These are phyloP conservation scores for Melanocharis versteri DNA, from an alignment of 2,113 vertebrate species.

Conservation along the genomic window DNA sequence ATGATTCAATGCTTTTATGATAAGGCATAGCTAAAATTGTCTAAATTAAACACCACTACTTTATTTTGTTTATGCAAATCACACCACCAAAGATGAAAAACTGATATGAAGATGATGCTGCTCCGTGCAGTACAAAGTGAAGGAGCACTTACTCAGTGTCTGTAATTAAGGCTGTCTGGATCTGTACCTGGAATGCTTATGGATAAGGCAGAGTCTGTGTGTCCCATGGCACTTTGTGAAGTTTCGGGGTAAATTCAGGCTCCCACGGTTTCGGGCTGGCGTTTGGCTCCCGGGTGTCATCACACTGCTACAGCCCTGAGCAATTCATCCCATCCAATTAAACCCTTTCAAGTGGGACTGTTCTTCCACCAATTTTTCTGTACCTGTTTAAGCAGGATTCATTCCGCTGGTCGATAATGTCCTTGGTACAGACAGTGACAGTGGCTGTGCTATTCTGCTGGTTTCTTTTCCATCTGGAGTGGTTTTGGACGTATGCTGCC, in stretches of 20 bases:
- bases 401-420: background rate
- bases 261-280: accelerated
- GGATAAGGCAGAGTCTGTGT: background rate
- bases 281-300: background rate
- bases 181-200: background rate
- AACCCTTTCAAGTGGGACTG: background rate
- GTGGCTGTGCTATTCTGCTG: background rate
- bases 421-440: background rate
- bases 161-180: background rate
- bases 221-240: background rate
- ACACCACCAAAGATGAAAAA: background rate
- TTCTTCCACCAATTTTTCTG: background rate
- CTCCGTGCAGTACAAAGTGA: background rate
- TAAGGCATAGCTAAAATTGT: background rate
- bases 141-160: background rate
- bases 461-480: slow-evolving; percentile 10
- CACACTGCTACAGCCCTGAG: background rate
- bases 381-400: background rate
- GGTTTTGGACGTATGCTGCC: background rate
- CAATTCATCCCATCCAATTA: background rate
- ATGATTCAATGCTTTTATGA: background rate
- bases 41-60: background rate
- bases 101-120: background rate
- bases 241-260: background rate
- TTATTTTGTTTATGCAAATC: background rate